These are phyloP conservation scores for Gorsachius goisagi DNA, from an alignment of 2,113 vertebrate species.

Conservation along the genomic window DNA sequence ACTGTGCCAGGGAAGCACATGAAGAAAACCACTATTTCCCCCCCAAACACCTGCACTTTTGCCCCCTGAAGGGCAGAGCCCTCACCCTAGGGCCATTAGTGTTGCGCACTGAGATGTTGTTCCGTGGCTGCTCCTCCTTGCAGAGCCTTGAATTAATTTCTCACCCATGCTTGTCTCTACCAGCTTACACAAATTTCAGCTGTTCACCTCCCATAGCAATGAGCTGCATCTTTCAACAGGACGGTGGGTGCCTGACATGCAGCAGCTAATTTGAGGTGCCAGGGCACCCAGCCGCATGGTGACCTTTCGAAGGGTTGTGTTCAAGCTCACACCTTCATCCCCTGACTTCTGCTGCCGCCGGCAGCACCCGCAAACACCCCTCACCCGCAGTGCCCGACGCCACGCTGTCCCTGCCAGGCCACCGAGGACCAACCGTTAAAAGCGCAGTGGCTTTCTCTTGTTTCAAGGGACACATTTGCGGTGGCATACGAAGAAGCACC, in stretches of 20 bases:
- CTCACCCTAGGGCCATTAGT: not conserved
- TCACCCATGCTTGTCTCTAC: not conserved
- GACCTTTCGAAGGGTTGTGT: not conserved
- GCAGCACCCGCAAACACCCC: not conserved
- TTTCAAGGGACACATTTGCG: not conserved
- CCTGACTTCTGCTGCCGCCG: not conserved
- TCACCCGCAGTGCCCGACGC: not conserved
- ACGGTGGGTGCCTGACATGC: accelerated
- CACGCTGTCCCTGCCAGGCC: accelerated
- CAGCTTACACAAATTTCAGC: not conserved
- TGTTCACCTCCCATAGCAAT: not conserved
- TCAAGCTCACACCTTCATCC: not conserved
- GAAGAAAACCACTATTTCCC: not conserved
- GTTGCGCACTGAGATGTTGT: not conserved
- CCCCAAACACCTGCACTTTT: not conserved
- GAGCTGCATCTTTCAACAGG: accelerated
- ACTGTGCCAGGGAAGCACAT: not conserved
- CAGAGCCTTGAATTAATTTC: not conserved
- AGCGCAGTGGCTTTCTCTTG: accelerated
- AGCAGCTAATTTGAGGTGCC: not conserved
- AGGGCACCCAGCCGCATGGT: accelerated
- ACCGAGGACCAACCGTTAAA: not conserved
- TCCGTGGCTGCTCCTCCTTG: not conserved
- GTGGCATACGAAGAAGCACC: not conserved
- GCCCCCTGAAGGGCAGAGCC: not conserved